phyloP scores from a whole-genome alignment of 2,888 invertebrate genomes.

The Thymelicus acteon region DNA sequence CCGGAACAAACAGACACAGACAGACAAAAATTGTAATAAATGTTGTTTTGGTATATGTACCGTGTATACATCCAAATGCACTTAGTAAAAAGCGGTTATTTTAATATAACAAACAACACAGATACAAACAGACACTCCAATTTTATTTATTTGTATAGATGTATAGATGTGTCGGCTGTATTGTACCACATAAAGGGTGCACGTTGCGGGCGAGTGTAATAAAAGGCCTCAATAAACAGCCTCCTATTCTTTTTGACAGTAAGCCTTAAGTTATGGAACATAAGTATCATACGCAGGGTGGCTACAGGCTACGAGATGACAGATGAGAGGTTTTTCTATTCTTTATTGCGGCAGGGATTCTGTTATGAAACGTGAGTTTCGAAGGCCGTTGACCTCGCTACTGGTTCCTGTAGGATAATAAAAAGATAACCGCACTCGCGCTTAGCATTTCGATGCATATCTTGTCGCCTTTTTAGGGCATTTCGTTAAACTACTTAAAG shows the following conservation, averaged over 20 bases:
- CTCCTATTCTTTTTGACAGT: constrained; percentile 63
- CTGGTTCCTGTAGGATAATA: constrained; percentile 66
- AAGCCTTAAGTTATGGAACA: constrained; percentile 72
- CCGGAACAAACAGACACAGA: too few relatives aligned
- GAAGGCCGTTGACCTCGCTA: constrained; percentile 69
- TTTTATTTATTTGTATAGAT: too few relatives aligned
- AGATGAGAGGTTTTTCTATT: constrained; percentile 74
- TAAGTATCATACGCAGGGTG: constrained; percentile 64
- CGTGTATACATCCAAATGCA: too few relatives aligned
- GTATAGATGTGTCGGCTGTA: constrained; percentile 59
- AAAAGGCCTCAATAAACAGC: constrained; percentile 68
- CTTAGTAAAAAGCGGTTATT: too few relatives aligned
- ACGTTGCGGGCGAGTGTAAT: constrained; percentile 58
- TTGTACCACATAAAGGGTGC: constrained; percentile 63
- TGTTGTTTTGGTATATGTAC: too few relatives aligned
- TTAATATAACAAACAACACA: too few relatives aligned
- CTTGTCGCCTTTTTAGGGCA: constrained; percentile 59
- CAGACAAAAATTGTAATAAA: too few relatives aligned
- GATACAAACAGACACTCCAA: too few relatives aligned
- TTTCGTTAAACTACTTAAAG: constrained; percentile 44
- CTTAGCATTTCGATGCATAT: constrained; percentile 63
- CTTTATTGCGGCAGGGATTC: constrained; percentile 68
- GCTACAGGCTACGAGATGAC: constrained; percentile 67
- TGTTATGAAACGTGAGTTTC: constrained; percentile 69
- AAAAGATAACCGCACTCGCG: constrained; percentile 58